Conservation (phyloP, 2,888 invertebrate species). For the Platerodrilus igneus region DNA sequence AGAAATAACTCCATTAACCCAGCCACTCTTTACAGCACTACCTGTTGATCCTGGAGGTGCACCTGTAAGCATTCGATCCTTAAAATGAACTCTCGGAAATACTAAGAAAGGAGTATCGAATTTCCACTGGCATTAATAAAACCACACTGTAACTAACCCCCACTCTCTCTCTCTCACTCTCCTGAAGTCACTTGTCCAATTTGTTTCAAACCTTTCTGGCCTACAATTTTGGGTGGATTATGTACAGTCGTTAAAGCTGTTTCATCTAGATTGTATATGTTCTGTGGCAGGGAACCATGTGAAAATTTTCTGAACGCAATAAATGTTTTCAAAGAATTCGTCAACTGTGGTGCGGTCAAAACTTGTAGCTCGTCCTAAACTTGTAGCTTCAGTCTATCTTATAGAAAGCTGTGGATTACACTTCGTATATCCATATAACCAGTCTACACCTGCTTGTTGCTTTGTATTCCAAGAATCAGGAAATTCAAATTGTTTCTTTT, state of each 20-base stretch:
- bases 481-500: not conserved
- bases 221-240: not conserved
- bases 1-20: too few relatives aligned
- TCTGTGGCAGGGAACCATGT: not conserved
- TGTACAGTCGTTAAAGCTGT: constrained; percentile 1
- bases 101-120: not conserved
- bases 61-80: too few relatives aligned
- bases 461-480: not conserved
- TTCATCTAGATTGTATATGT: constrained; percentile 1
- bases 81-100: not conserved
- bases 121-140: constrained; percentile 1
- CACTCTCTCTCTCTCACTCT: too few relatives aligned
- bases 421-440: not conserved
- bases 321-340: not conserved
- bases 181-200: not conserved
- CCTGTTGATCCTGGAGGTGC: too few relatives aligned
- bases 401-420: not conserved
- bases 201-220: constrained; percentile 1
- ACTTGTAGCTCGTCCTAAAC: not conserved
- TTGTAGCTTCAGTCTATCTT: not conserved
- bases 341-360: not conserved
- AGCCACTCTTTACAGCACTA: too few relatives aligned
- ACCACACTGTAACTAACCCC: too few relatives aligned
- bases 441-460: not conserved
- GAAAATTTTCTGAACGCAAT: not conserved